phyloP scores from a whole-genome alignment of 2,888 invertebrate genomes.

The Leistus spinibarbis region DNA sequence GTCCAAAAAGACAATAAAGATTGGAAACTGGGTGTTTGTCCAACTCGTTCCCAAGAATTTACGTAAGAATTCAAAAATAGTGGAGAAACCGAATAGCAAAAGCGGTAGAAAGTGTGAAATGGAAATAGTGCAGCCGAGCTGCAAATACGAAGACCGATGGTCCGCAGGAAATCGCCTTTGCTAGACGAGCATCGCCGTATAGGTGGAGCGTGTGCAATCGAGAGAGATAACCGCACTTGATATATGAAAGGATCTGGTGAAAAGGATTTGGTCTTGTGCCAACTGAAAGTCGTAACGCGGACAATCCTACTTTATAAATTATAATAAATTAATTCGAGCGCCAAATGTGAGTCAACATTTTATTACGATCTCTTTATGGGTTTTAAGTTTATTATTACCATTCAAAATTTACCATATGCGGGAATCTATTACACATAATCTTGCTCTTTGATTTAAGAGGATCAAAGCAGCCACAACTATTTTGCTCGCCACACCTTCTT shows the following conservation, averaged over 20 bases:
- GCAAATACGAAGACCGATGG: conserved; percentile 30
- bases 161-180: conserved; percentile 13
- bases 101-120: conserved; percentile 12
- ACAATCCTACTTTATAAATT: conserved; percentile 34
- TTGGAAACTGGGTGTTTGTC: neutral
- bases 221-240: conserved; percentile 21
- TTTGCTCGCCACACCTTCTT: no score
- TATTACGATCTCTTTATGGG: conserved; percentile 12
- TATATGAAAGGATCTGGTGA: conserved; percentile 32
- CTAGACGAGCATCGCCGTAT: neutral
- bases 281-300: conserved; percentile 33
- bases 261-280: conserved; percentile 34
- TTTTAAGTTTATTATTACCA: neutral
- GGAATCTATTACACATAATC: neutral
- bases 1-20: neutral
- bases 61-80: neutral
- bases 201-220: neutral
- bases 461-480: no score
- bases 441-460: no score
- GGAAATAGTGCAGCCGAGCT: conserved; percentile 27
- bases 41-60: neutral
- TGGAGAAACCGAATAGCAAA: neutral
- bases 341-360: conserved; percentile 24
- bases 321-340: conserved; percentile 33
- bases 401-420: neutral